A percentile compares a stretch with the other conserved stretches of the same genome.
phyloP scores from a whole-genome alignment of 2,888 invertebrate genomes.

The Protodeltote pygarga region DNA sequence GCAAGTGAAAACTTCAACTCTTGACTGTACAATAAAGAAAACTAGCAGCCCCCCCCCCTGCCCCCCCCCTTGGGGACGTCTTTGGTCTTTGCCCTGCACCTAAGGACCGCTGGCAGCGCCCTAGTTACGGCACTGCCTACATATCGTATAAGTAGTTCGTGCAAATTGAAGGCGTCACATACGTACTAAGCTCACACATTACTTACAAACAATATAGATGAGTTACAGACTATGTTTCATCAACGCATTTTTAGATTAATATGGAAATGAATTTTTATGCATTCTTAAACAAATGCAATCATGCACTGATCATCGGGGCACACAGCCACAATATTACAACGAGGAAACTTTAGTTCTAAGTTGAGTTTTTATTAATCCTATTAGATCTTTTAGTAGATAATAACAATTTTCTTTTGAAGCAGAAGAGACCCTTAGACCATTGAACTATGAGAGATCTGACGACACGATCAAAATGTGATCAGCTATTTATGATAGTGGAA shows the following conservation, averaged over 20 bases:
- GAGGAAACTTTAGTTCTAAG: slow-evolving; percentile 27
- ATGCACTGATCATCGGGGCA: slow-evolving; percentile 64
- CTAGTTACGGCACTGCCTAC: too few relatives aligned
- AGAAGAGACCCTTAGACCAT: too few relatives aligned
- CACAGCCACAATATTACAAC: slow-evolving; percentile 60
- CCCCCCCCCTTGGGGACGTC: too few relatives aligned
- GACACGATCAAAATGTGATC: too few relatives aligned
- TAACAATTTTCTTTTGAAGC: too few relatives aligned
- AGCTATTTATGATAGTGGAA: too few relatives aligned
- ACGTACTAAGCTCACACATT: slow-evolving; percentile 21
- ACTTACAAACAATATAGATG: slow-evolving; percentile 33
- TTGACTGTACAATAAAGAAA: too few relatives aligned
- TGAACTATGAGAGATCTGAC: too few relatives aligned
- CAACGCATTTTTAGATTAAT: slow-evolving; percentile 56
- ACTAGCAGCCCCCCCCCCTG: too few relatives aligned
- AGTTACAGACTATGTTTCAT: slow-evolving; percentile 56
- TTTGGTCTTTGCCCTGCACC: too few relatives aligned
- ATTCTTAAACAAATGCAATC: slow-evolving; percentile 83
- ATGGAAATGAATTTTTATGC: slow-evolving; percentile 69
- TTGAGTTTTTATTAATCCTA: background rate
- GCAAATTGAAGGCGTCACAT: slow-evolving; percentile 34
- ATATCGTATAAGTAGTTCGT: slow-evolving; percentile 13
- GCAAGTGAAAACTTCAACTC: too few relatives aligned
- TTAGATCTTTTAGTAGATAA: background rate
- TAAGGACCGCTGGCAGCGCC: too few relatives aligned